Evolutionary conservation across 2,113 vertebrate genomes (phyloP).

Genomic region (Oncorhynchus masou): DNA sequence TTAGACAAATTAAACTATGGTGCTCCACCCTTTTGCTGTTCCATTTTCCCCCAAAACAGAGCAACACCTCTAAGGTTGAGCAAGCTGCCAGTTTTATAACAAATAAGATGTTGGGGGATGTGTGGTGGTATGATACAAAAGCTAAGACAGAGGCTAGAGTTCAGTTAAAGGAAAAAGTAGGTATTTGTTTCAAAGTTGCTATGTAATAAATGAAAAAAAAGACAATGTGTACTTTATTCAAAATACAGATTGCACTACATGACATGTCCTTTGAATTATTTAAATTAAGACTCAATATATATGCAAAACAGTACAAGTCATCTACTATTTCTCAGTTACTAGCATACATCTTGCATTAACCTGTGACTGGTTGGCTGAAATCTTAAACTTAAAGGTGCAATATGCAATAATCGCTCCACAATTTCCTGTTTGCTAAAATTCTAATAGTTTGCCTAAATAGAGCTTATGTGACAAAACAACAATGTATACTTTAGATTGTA

Average conservation of each 20-base stretch:
- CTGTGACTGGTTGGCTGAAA: conserved; percentile 50
- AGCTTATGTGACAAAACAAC: too few species aligned
- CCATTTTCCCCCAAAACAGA: conserved; percentile 40
- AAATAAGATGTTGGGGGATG: conserved; percentile 54
- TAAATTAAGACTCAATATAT: background rate
- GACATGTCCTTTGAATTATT: background rate
- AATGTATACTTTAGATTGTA: too few species aligned
- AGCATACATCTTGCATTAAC: conserved; percentile 48
- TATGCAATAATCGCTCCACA: too few species aligned
- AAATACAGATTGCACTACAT: background rate
- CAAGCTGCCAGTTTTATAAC: conserved; percentile 43
- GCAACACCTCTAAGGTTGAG: conserved; percentile 64
- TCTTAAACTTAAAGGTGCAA: conserved; percentile 21
- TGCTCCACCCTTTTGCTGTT: conserved; percentile 38
- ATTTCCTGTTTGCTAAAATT: too few species aligned
- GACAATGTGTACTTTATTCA: background rate
- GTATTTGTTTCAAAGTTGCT: conserved; percentile 41
- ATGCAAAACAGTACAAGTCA: background rate
- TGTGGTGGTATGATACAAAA: conserved; percentile 51
- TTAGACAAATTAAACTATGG: conserved; percentile 39
- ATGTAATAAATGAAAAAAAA: background rate
- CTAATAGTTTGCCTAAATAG: too few species aligned
- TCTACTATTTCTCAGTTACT: conserved; percentile 23
- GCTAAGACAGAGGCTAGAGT: conserved; percentile 46
- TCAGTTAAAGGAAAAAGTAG: background rate